These are phyloP conservation scores for Callyntrura sp. DNA, from an alignment of 2,888 invertebrate genomes.

Conservation along the genomic window DNA sequence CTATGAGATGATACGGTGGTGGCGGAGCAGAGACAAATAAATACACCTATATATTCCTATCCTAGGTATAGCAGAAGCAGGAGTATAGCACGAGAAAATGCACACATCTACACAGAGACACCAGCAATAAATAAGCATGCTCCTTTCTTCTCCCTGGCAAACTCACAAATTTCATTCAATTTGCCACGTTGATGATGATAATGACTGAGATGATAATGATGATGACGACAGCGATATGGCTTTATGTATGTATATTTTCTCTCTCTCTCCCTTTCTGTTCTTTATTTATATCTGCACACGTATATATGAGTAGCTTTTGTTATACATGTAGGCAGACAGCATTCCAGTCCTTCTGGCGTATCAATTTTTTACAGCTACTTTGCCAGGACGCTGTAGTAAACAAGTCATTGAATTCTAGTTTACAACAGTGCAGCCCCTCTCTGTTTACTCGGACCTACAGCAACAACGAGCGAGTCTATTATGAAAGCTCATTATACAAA, in stretches of 20 bases:
- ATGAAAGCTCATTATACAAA: conserved; percentile 49
- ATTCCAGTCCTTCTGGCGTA: conserved; percentile 50
- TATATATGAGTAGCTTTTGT: not conserved
- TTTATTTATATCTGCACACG: not conserved
- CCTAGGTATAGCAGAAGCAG: not conserved
- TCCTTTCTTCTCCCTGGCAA: conserved; percentile 65
- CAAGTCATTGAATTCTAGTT: conserved; percentile 67
- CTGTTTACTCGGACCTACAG: conserved; percentile 24
- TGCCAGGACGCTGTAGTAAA: conserved; percentile 58
- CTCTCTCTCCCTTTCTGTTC: no score
- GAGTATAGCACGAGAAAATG: not conserved
- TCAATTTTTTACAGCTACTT: conserved; percentile 36
- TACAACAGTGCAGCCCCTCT: conserved; percentile 6
- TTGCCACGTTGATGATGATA: conserved; percentile 68
- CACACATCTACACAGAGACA: not conserved
- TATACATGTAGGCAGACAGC: conserved; percentile 33
- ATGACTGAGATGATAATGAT: conserved; percentile 63
- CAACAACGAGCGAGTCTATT: conserved; percentile 42
- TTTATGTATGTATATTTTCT: not conserved
- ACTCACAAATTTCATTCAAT: conserved; percentile 74
- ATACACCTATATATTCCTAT: no score
- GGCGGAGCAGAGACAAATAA: not conserved
- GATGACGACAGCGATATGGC: conserved; percentile 57
- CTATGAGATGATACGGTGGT: not conserved
- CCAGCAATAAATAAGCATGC: conserved; percentile 51